phyloP scores from a whole-genome alignment of 2,888 invertebrate genomes.

The Epiblema foenella region DNA sequence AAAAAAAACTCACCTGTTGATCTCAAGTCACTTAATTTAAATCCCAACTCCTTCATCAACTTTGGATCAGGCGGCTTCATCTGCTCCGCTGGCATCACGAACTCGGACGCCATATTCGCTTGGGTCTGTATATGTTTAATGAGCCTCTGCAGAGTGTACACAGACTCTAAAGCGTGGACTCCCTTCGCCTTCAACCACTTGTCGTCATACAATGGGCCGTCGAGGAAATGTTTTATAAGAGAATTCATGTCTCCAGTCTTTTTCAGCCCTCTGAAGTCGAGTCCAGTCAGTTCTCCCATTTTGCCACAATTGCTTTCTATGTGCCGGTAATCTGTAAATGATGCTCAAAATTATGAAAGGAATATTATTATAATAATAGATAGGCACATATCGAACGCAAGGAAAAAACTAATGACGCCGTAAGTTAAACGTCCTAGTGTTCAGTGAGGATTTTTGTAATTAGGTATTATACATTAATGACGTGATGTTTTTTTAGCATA shows the following conservation, averaged over 20 bases:
- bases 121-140: conserved; percentile 65
- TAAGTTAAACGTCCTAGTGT: too few species aligned
- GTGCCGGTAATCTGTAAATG: conserved; percentile 64
- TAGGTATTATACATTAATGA: too few species aligned
- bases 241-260: conserved; percentile 64
- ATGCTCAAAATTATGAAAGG: too few species aligned
- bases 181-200: conserved; percentile 62
- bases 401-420: too few species aligned
- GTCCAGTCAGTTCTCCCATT: conserved; percentile 68
- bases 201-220: conserved; percentile 63
- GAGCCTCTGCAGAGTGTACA: conserved; percentile 63
- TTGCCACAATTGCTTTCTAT: conserved; percentile 61
- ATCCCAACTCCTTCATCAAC: conserved; percentile 60
- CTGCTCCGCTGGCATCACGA: conserved; percentile 51
- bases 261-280: conserved; percentile 67
- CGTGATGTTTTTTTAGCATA: too few species aligned
- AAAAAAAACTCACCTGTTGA: conserved; percentile 51
- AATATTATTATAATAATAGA: too few species aligned
- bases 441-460: too few species aligned
- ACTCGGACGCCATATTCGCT: conserved; percentile 52
- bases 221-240: conserved; percentile 68
- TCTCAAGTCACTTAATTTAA: conserved; percentile 44
- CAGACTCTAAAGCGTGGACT: conserved; percentile 61
- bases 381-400: too few species aligned
- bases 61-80: conserved; percentile 50